Percentiles rank a stretch among this genome's conserved stretches.
Evolutionary conservation across 2,888 invertebrate genomes (phyloP).

Genomic region (Adineta ricciae): DNA sequence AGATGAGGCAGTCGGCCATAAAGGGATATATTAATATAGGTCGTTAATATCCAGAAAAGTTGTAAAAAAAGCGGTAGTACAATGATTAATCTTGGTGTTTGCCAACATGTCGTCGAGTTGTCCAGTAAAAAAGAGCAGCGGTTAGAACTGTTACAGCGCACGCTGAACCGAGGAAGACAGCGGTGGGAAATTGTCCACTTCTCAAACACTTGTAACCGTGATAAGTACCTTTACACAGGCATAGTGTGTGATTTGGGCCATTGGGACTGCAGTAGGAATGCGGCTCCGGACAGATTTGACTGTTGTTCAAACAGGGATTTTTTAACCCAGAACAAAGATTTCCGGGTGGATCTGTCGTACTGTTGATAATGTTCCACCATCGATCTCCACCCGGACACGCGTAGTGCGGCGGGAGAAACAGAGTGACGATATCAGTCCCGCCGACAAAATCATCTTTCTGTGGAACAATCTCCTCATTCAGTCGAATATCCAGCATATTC

Average conservation of each 20-base stretch:
- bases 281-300: not conserved
- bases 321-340: not conserved
- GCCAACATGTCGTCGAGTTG: slow-evolving; percentile 38
- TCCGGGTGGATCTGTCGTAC: not conserved
- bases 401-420: not conserved
- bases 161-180: slow-evolving; percentile 36
- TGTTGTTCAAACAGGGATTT: not conserved
- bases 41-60: too few relatives aligned
- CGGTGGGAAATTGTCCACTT: slow-evolving; percentile 39
- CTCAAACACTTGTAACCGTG: slow-evolving; percentile 42
- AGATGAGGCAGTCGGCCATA: too few relatives aligned
- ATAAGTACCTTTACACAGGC: slow-evolving; percentile 39
- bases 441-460: not conserved
- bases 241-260: slow-evolving; percentile 39
- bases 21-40: too few relatives aligned
- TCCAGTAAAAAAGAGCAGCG: slow-evolving; percentile 39
- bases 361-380: not conserved
- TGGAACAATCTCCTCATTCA: not conserved
- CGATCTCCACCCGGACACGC: not conserved
- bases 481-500: not conserved
- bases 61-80: too few relatives aligned
- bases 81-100: too few relatives aligned
- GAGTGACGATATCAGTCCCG: not conserved
- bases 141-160: slow-evolving; percentile 36
- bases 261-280: slow-evolving; percentile 38